These are phyloP conservation scores for Aromia moschata DNA, from an alignment of 2,888 invertebrate genomes.

Conservation along the genomic window DNA sequence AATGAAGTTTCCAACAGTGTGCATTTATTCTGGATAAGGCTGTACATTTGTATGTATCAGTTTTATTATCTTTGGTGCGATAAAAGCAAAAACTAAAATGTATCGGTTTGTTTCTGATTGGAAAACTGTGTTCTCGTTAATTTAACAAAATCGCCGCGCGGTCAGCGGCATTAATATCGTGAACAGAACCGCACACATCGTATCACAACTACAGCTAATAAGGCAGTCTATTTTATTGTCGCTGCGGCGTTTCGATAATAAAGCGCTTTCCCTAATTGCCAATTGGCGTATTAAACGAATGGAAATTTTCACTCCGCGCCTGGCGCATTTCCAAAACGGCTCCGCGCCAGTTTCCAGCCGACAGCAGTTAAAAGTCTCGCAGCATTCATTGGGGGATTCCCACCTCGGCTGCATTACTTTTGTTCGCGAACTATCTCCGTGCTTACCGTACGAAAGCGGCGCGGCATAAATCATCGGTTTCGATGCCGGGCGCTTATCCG, in stretches of 20 bases:
- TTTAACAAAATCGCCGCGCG: no score
- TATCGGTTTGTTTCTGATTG: no score
- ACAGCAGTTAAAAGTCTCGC: conserved; percentile 9
- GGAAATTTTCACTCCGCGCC: conserved; percentile 27
- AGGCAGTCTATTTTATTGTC: not conserved
- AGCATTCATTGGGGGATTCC: conserved; percentile 1
- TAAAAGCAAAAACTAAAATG: no score
- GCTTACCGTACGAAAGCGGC: conserved; percentile 20
- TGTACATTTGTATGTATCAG: no score
- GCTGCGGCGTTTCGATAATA: conserved; percentile 12
- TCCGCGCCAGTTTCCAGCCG: conserved; percentile 2
- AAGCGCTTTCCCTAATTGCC: conserved; percentile 9
- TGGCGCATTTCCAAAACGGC: conserved; percentile 29
- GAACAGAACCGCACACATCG: not conserved
- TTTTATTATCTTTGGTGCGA: no score
- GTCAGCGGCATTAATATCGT: not conserved
- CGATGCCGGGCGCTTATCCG: conserved; percentile 10
- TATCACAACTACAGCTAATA: not conserved
- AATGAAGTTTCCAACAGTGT: no score
- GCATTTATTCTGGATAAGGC: no score
- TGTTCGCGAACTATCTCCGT: conserved; percentile 16
- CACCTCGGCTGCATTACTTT: conserved; percentile 16
- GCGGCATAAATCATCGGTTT: conserved; percentile 20
- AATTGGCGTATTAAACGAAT: conserved; percentile 15
- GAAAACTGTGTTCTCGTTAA: no score